Conservation (phyloP, 2,888 invertebrate genomes). For the Meta bourneti region DNA sequence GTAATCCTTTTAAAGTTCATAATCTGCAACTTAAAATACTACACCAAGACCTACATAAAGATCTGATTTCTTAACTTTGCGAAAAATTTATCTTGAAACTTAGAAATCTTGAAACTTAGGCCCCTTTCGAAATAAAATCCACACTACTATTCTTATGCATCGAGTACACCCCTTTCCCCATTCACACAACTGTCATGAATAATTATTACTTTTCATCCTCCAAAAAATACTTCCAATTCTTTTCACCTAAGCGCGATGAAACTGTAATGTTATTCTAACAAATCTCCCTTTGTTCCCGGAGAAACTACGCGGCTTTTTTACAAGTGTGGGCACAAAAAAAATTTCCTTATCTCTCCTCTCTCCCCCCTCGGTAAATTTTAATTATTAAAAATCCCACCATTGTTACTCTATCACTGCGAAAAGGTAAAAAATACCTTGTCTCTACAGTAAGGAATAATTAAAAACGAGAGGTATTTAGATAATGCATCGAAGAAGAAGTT, state of each 20-base stretch:
- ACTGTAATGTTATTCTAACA: neutral
- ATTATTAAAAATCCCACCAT: constrained; percentile 20
- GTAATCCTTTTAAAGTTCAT: too few species aligned
- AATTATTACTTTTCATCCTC: neutral
- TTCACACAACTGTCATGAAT: neutral
- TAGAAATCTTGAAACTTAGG: too few species aligned
- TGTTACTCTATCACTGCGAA: neutral
- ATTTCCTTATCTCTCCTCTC: neutral
- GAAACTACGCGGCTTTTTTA: neutral
- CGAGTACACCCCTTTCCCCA: too few species aligned
- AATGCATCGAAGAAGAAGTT: constrained; percentile 20
- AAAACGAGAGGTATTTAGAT: constrained; percentile 45
- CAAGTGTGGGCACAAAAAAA: neutral
- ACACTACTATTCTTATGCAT: too few species aligned
- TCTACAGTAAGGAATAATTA: constrained; percentile 27
- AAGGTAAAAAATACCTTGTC: neutral
- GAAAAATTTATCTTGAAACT: too few species aligned
- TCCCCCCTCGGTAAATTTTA: neutral
- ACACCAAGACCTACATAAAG: too few species aligned
- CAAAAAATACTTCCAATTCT: constrained; percentile 15
- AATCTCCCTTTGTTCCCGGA: neutral
- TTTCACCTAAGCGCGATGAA: constrained; percentile 7
- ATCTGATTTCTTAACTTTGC: too few species aligned
- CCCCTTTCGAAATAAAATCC: too few species aligned
- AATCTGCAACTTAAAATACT: too few species aligned